phyloP scores from a whole-genome alignment of 2,888 invertebrate species.

The Axea sp. region DNA sequence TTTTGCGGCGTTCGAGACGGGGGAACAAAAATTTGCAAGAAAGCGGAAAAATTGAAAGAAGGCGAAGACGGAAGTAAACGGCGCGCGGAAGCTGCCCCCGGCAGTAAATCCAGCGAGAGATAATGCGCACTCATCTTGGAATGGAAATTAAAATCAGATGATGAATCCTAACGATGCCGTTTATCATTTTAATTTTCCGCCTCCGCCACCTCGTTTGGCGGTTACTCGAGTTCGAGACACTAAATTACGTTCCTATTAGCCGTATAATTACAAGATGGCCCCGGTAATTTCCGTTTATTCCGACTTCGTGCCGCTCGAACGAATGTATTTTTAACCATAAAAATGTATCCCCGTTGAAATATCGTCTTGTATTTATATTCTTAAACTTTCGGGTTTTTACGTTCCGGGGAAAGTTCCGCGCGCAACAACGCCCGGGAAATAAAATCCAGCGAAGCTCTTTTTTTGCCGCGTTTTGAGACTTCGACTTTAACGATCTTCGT shows the following conservation, averaged over 20 bases:
- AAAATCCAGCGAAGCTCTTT: slow-evolving; percentile 45
- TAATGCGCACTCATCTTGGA: slow-evolving; percentile 80
- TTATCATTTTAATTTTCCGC: slow-evolving; percentile 80
- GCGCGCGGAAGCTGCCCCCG: slow-evolving; percentile 69
- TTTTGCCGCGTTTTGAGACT: slow-evolving; percentile 45
- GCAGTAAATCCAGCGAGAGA: slow-evolving; percentile 77
- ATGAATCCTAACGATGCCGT: slow-evolving; percentile 80
- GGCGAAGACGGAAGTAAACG: slow-evolving; percentile 59
- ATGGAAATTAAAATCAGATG: slow-evolving; percentile 80
- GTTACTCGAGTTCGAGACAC: slow-evolving; percentile 79
- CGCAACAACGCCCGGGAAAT: slow-evolving; percentile 40
- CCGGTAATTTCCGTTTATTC: slow-evolving; percentile 79
- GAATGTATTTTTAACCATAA: slow-evolving; percentile 66
- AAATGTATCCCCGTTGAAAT: slow-evolving; percentile 62
- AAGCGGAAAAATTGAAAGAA: slow-evolving; percentile 51
- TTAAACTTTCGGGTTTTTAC: slow-evolving; percentile 59
- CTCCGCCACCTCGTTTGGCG: slow-evolving; percentile 67
- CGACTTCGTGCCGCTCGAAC: slow-evolving; percentile 74
- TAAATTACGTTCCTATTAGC: slow-evolving; percentile 80
- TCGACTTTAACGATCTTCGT: slow-evolving; percentile 64
- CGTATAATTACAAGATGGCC: slow-evolving; percentile 80
- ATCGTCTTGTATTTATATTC: slow-evolving; percentile 61
- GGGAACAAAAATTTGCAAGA: slow-evolving; percentile 30
- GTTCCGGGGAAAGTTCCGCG: slow-evolving; percentile 46
- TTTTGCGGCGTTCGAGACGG: slow-evolving; percentile 18